Evolutionary conservation across 2,113 vertebrate genomes (phyloP).

Genomic region (Podarcis cretensis): DNA sequence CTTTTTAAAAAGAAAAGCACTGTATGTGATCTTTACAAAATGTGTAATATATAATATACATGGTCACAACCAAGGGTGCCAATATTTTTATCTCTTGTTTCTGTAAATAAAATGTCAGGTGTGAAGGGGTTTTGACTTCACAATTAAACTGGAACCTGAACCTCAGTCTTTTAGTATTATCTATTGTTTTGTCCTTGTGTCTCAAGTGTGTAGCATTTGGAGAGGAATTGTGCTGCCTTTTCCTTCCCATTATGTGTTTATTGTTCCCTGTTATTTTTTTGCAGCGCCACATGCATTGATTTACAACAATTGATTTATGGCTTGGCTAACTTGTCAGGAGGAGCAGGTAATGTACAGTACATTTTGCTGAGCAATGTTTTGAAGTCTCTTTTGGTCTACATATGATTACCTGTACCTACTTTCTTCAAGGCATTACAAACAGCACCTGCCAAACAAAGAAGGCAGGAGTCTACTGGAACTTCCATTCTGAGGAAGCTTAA

Average conservation of each 20-base stretch:
- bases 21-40: not conserved
- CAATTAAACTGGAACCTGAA: not conserved
- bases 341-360: not conserved
- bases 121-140: not conserved
- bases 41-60: too few species aligned
- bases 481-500: not conserved
- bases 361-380: slow-evolving; percentile 28
- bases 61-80: not conserved
- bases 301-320: slow-evolving; percentile 28
- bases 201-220: slow-evolving; percentile 43
- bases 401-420: not conserved
- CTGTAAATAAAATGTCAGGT: not conserved
- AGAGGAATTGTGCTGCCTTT: not conserved
- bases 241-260: slow-evolving; percentile 6
- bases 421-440: rapidly evolving
- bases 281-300: not conserved
- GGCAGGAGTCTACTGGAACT: not conserved
- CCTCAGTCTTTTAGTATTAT: not conserved
- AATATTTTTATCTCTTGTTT: not conserved
- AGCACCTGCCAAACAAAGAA: rapidly evolving
- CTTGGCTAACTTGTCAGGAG: not conserved
- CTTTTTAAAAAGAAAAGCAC: too few species aligned
- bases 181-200: slow-evolving; percentile 40
- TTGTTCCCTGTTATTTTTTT: not conserved
- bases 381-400: not conserved